Evolutionary conservation across 2,888 invertebrate genomes (phyloP), one percentile per base, ranked within the genome.

Genomic region (Ethmia dodecea): DNA sequence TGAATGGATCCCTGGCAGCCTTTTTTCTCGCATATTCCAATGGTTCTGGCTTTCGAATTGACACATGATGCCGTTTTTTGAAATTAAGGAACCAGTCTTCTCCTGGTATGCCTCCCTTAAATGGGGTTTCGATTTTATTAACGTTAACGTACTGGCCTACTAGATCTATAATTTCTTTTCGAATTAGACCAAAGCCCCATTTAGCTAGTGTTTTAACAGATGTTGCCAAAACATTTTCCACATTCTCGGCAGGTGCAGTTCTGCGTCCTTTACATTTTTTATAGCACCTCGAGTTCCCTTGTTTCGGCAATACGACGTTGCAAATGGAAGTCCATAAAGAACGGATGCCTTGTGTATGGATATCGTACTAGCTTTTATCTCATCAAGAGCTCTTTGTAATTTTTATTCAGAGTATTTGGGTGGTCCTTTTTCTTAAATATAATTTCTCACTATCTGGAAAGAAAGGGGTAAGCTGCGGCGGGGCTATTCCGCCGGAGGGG

Each of bases 41-140:
- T 14, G 47, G 42, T 53, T 69, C 58, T 4, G 64, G 64, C 38
- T 59, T 71, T 54, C 70, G 71, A 10, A 66, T 33, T 11, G 60
- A 56, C n/a, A 70, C 28, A 31, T 46, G 40, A 33, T 65, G 47
- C 11, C 59, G 35, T 29, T 54, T 56, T 37, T 48, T 51, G 42
- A 59, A 63, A 3, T 30, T 31, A 3, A 45, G 10, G 30, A 58
- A 59, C 55, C 56, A 60, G 30, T 60, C 56, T 28, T 57, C 40
- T 1, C 60, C 55, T 10, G 58, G 60, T 3, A 44, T 33, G 2
- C 49, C 49, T 43, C 57, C 45, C 43, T 52, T 61, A 38, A 64
- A 64, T 2, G 53, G 50, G 18, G 49, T 59, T 44, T 42, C 35
- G 4, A 62, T 34, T 6, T 43, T 33, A 38, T 62, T 62, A 15